Evolutionary conservation across 2,888 invertebrate genomes (phyloP).

Genomic region (Drosophila gaucha): DNA sequence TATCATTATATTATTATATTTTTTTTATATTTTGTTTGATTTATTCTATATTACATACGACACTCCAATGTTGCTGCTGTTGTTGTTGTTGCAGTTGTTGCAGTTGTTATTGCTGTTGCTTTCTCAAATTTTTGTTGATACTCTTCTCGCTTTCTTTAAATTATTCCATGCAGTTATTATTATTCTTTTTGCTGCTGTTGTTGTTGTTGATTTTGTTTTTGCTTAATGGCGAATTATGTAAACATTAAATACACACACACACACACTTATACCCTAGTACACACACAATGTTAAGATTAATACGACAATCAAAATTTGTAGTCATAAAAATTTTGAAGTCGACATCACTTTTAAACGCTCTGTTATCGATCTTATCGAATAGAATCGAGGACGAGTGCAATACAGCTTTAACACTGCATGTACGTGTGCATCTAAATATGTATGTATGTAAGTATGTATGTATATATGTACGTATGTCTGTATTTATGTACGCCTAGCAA

Average conservation of each 20-base stretch:
- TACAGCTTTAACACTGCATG: constrained; percentile 1
- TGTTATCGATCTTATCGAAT: constrained; percentile 37
- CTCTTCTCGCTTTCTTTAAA: no score
- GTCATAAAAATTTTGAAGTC: constrained; percentile 3
- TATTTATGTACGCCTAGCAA: constrained; percentile 7
- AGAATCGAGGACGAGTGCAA: constrained; percentile 10
- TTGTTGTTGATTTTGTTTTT: constrained; percentile 39
- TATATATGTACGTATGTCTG: not conserved
- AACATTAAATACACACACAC: constrained; percentile 23
- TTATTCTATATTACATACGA: constrained; percentile 43
- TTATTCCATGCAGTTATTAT: constrained; percentile 23
- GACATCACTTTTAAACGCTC: constrained; percentile 5
- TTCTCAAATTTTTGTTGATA: constrained; percentile 26
- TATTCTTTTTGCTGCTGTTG: constrained; percentile 35
- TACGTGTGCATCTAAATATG: not conserved
- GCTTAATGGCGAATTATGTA: constrained; percentile 26
- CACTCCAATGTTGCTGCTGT: constrained; percentile 48
- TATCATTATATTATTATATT: constrained; percentile 33
- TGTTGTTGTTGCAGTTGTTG: constrained; percentile 20
- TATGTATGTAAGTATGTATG: not conserved
- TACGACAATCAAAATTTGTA: constrained; percentile 4
- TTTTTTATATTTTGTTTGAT: constrained; percentile 10
- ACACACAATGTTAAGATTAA: not conserved
- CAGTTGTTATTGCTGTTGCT: not conserved
- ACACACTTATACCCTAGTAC: constrained; percentile 1